Evolutionary conservation across 2,113 vertebrate genomes (phyloP), one percentile per base, ranked within the genome.

Genomic region (Xiphorhynchus elegans): DNA sequence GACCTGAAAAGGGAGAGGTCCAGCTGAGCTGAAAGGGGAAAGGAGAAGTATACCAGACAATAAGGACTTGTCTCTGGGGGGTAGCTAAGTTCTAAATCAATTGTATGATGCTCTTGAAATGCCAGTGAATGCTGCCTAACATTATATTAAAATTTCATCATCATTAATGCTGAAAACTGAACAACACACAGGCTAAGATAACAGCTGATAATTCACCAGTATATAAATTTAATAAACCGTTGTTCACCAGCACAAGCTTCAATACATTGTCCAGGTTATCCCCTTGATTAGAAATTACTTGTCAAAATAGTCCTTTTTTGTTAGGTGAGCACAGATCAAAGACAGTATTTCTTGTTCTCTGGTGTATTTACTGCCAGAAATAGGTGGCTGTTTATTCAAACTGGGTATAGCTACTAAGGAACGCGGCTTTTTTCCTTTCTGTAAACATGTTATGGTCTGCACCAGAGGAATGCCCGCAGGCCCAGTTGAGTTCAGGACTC

Each of bases 121-220:
- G 88, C 83, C 94, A 95, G 89, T 64, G 92, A 97, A 95, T 8
- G 6, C 97, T 98, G 97, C 96, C 97, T 97, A 98, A 96, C 92
- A 95, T 97, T 97, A 96, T 98, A 98, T 98, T 98, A 98, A 98
- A 97, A 96, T 98, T 98, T 98, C 94, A 97, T 97, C 97, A 97
- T 98, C 97, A 98, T 96, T 97, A 98, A 92, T 39, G 85, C 95
- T 97, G 95, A 97, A 97, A 97, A 94, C 94, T 96, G 93, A 83
- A 84, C 84, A 97, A 83, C 62, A 89, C 25, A 23, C 72, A 95
- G 75, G 82, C 86, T 88, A 96, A 97, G 97, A 95, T 97, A 97
- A 97, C 84, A 97, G 96, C 95, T 97, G 96, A 97, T 97, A 97
- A 98, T 97, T 96, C 94, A 92, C 82, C 53, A 87, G 91, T 89